phyloP scores from a whole-genome alignment of 2,113 vertebrate species.

The Gopherus evgoodei region DNA sequence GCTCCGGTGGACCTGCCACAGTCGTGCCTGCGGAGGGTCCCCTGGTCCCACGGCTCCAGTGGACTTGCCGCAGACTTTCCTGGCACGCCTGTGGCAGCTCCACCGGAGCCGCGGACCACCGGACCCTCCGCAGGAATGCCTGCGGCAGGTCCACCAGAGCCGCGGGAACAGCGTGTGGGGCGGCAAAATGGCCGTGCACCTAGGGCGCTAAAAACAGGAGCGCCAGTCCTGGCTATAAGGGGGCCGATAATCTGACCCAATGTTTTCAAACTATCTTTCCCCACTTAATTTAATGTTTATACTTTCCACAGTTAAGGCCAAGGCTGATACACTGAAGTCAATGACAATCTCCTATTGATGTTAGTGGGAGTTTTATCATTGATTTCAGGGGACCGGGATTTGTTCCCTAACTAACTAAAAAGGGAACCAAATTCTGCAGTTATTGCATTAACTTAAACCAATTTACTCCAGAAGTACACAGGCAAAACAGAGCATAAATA shows the following conservation, averaged over 20 bases:
- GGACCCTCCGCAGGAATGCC: no score
- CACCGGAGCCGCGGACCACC: no score
- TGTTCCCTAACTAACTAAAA: background rate
- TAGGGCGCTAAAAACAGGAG: no score
- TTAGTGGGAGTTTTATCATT: background rate
- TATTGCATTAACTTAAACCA: background rate
- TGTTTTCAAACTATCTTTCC: background rate
- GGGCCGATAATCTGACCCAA: background rate
- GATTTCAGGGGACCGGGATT: background rate
- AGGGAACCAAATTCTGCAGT: background rate
- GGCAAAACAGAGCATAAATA: background rate
- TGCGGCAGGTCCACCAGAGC: no score
- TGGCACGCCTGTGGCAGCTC: no score
- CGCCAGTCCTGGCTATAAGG: no score
- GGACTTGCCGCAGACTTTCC: no score
- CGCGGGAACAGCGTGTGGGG: no score
- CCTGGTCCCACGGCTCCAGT: no score
- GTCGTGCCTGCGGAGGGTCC: no score
- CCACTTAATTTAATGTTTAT: background rate
- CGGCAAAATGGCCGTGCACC: no score
- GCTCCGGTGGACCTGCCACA: no score
- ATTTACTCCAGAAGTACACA: background rate
- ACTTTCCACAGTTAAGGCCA: background rate
- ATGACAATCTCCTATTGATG: background rate
- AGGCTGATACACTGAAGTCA: background rate